Evolutionary conservation across 2,888 invertebrate species (phyloP), one percentile per base, ranked within the genome.

Genomic region (Euzetes globulus): DNA sequence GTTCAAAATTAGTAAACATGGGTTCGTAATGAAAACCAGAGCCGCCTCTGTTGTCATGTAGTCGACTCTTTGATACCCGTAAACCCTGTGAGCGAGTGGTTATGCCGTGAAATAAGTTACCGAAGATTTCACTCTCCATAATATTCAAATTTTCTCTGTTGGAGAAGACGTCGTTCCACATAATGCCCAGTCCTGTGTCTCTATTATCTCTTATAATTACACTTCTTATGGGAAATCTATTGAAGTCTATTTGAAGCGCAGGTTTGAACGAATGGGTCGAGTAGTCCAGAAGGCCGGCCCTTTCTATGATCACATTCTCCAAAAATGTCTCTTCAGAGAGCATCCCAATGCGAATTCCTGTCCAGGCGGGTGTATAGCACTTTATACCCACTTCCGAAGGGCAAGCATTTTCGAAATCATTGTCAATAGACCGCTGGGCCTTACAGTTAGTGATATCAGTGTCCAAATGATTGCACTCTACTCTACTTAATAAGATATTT

Each of bases 1-100:
- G 96, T 80, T 93, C 90, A 1, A 88, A 83, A 0, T 90, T 88
- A 0, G 91, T 88, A 76, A 96, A 85, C 55, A 90, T 90, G 0
- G 97, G 94, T 83, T 98, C 91, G 81, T 97, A 98, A 73, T 90
- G 88, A 78, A 99, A 90, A 0, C 98, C 99, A 52, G 94, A 90
- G 74, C 89, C 85, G 74, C 89, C 85, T 47, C 87, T 87, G 82
- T 97, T 98, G 77, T 91, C 27, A 13, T 55, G 41, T 45, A 80
- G 73, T 7, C 71, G 50, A 71, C 77, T 78, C 19, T 76, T 81
- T 75, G 88, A 87, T 29, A 94, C 87, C 81, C 88, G 88, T 27
- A 94, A 85, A 22, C 94, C 94, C 33, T 96, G 85, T 82, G 94
- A 92, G 80, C 94, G 91, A 76, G 95, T 88, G 81, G 91, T 90